These are phyloP conservation scores for Diadumene lineata DNA, from an alignment of 92 coral and sea anemone genomes.

Conservation along the genomic window DNA sequence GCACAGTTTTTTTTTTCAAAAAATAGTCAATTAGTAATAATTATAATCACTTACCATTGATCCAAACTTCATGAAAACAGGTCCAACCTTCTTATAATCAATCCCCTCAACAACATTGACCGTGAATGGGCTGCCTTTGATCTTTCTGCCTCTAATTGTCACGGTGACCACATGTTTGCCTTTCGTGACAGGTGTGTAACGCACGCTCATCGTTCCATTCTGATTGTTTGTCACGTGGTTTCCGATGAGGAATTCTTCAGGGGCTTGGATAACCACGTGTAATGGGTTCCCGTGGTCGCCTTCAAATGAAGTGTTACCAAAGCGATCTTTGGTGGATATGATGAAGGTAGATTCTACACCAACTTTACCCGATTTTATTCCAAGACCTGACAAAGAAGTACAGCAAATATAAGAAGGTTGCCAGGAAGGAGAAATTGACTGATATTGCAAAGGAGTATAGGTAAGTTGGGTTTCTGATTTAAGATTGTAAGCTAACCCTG, in stretches of 20 bases:
- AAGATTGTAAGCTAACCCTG: too few relatives aligned
- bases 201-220: constrained; percentile 80
- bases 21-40: too few relatives aligned
- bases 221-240: constrained; percentile 76
- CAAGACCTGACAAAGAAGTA: constrained; percentile 48
- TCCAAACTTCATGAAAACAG: constrained; percentile 80
- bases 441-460: neutral
- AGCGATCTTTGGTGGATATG: constrained; percentile 73
- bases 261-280: constrained; percentile 79
- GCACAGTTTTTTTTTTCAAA: too few relatives aligned
- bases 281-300: constrained; percentile 73
- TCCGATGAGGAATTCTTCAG: constrained; percentile 85
- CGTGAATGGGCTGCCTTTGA: constrained; percentile 73
- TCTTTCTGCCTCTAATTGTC: constrained; percentile 64
- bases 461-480: neutral
- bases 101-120: constrained; percentile 85
- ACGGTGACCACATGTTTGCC: constrained; percentile 70
- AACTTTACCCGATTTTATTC: constrained; percentile 78
- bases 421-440: neutral
- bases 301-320: constrained; percentile 72
- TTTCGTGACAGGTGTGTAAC: constrained; percentile 85
- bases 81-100: constrained; percentile 72
- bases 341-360: constrained; percentile 79
- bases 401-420: neutral
- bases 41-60: constrained; percentile 32